Evolutionary conservation across 2,113 vertebrate genomes (phyloP), one percentile per base, ranked within the genome.

Genomic region (Serilophus lunatus): DNA sequence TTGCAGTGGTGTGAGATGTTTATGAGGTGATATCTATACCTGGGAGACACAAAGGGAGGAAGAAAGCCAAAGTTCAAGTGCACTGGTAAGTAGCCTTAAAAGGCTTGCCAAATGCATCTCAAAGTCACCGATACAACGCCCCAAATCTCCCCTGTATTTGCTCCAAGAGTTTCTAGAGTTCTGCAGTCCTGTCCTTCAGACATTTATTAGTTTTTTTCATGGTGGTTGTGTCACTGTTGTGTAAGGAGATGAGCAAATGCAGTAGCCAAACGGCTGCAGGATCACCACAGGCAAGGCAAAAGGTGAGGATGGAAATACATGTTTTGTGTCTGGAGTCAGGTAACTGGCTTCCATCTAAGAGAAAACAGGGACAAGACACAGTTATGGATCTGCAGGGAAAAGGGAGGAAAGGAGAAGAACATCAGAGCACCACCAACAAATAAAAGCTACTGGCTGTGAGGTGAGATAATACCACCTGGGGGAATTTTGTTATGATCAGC

Each of bases 371-470:
- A 94, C 72, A 84, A 93, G 79, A 74, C 44, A 38, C 50, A 23
- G 44, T 88, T 93, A 93, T 86, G 60, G 72, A 42, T 78, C 80
- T 54, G 22, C 38, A 75, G 79, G 79, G 92, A 64, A 90, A 95
- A 86, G 10, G 35, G 93, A 87, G 61, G 50, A 93, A 90, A 60
- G 69, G 45, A 78, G 54, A 81, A 60, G 51, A 88, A 47, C 64
- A 77, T 23, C 28, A 2, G 71, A 90, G 33, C 36, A 93, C 77
- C 92, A 86, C 56, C 50, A 88, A 59, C 42, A 88, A 83, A 92
- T 83, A 80, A 94, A 86, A 88, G 60, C 85, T 93, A 86, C 92
- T 83, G 81, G 35, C 71, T 94, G 66, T 69, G 49, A 92, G 57
- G 60, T 88, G 93, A 96, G 75, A 77, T 82, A 81, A 83, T 93